Evolutionary conservation across 2,888 invertebrate species (phyloP), one percentile per base, ranked within the genome.

Genomic region (Patella caerulea): DNA sequence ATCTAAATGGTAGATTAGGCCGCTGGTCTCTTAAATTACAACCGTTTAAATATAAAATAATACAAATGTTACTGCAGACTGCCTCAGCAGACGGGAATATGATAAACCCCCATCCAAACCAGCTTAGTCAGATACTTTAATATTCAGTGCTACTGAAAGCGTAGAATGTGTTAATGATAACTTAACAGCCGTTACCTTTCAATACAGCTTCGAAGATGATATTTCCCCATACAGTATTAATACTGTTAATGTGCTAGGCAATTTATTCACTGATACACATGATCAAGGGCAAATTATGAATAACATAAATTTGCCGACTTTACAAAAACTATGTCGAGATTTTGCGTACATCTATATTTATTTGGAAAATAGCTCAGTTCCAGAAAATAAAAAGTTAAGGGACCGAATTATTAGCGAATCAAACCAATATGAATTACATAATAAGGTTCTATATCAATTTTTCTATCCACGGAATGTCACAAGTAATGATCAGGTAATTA

Each of bases 261-360:
- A 24, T 12, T 9, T 65, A 12, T n/a, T 24, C 3, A 19, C 65
- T 2, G 65, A 65, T 19, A 2, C 4, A 12, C 9, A 65, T 19
- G 24, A 19, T 12, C 11, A n/a, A 0, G n/a, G n/a, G 34, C 19
- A 19, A 9, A 14, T 69, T 2, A 17, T 17, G 15, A 14, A n/a
- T 2, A 11, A 69, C n/a, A n/a, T 19, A 29, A 34, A 65, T 11
- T 15, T 81, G 14, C 70, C 72, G 19, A 17, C 75, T 15, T 45
- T 78, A 24, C 82, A 82, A 56, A 45, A 72, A n/a, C 29, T 74
- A 52, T 83, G 83, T 71, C 74, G 75, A 24, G 80, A 80, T 29
- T 78, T 78, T 19, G 29, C n/a, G n/a, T 72, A 53, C 19, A 81
- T 81, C 7, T 52, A 73, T 19, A 34, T 24, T 4, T 82, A 78